phyloP scores from a whole-genome alignment of 1,140 invertebrate species.

The Laodelphax striatellus region DNA sequence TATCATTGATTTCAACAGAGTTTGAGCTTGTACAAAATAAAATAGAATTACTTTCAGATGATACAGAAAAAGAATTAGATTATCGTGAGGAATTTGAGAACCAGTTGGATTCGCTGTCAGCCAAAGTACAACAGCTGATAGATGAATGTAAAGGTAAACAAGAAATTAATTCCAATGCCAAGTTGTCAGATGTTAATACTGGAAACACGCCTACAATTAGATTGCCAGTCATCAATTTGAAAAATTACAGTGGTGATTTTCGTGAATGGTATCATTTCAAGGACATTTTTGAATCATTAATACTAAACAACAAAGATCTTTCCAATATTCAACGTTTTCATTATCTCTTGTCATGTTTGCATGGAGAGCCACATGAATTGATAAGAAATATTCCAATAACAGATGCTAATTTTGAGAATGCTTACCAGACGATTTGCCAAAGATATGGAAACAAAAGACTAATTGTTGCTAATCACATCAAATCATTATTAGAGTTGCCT shows the following conservation, averaged over 20 bases:
- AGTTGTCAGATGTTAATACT: background rate
- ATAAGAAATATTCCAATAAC: background rate
- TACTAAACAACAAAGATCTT: conserved; percentile 3
- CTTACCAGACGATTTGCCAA: conserved; percentile 4
- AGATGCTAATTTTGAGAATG: background rate
- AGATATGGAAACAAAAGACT: conserved; percentile 11
- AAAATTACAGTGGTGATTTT: background rate
- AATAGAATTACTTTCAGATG: background rate
- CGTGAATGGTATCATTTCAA: background rate
- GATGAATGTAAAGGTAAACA: background rate
- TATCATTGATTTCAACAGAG: background rate
- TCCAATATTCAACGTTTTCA: conserved; percentile 4
- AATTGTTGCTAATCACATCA: conserved; percentile 9
- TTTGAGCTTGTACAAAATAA: conserved; percentile 7
- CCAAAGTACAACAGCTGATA: background rate
- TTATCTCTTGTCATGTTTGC: conserved; percentile 6
- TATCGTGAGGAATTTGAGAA: background rate
- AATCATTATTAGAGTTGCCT: conserved; percentile 9
- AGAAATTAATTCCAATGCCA: background rate
- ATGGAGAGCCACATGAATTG: background rate
- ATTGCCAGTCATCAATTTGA: background rate
- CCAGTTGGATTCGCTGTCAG: background rate
- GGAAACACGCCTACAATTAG: background rate
- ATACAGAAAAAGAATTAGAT: background rate
- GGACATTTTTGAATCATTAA: background rate